Evolutionary conservation across 2,888 invertebrate genomes (phyloP).

Genomic region (Campaea margaritaria): DNA sequence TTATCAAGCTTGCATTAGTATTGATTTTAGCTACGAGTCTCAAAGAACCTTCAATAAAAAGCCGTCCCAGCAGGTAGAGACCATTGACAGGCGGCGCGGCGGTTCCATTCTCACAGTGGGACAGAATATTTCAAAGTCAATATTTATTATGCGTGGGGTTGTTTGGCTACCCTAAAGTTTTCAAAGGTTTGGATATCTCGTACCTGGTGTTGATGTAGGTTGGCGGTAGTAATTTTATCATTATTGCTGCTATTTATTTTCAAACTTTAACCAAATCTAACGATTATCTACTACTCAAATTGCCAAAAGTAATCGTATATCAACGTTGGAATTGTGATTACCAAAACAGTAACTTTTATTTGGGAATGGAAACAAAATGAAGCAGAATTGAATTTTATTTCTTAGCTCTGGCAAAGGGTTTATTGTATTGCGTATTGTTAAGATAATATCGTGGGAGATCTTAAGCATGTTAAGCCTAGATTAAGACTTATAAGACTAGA

Average conservation of each 20-base stretch:
- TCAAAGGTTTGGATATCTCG: background rate
- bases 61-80: background rate
- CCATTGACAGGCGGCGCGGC: background rate
- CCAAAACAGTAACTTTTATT: no score
- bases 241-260: background rate
- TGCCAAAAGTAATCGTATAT: no score
- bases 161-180: conserved; percentile 3
- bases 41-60: background rate
- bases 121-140: conserved; percentile 6
- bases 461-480: no score
- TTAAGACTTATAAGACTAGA: no score
- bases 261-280: no score
- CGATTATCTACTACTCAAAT: no score
- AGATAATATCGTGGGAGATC: no score
- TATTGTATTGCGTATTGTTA: no score
- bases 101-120: conserved; percentile 1
- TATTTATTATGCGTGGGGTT: conserved; percentile 3
- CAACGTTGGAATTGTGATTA: no score
- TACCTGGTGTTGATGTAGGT: background rate
- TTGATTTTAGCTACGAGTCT: background rate
- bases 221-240: background rate
- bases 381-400: no score
- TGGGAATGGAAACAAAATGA: no score
- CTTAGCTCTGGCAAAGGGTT: no score
- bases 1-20: background rate